Conservation (phyloP, 1,140 invertebrate species). For the Cotesia typhae region DNA sequence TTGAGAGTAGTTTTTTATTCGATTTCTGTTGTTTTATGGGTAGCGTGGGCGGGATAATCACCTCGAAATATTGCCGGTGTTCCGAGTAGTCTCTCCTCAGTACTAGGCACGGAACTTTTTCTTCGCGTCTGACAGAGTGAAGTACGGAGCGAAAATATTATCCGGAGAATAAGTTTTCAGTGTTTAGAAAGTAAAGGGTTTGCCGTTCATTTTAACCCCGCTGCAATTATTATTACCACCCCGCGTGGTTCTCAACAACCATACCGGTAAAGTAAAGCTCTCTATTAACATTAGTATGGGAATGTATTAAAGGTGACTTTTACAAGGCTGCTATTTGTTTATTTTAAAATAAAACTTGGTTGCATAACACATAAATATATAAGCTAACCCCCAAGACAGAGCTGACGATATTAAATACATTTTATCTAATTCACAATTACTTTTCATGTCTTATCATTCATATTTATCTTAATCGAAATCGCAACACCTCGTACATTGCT, state of each 20-base stretch:
- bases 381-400: no score
- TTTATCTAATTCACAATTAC: no score
- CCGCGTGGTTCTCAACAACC: background rate
- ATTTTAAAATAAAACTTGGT: no score
- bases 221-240: constrained; percentile 9
- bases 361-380: no score
- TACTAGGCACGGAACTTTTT: constrained; percentile 30
- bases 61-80: constrained; percentile 20
- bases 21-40: background rate
- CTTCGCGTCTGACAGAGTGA: background rate
- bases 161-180: constrained; percentile 8
- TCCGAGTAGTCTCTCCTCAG: background rate
- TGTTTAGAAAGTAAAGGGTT: background rate
- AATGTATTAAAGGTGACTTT: no score
- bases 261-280: no score
- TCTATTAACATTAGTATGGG: no score
- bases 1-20: background rate
- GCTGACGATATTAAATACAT: no score
- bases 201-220: background rate
- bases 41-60: background rate
- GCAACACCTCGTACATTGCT: no score
- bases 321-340: no score
- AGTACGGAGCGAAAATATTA: constrained; percentile 3
- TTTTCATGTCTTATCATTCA: no score
- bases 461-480: no score